phyloP scores from a whole-genome alignment of 2,797 vertebrate species.

The Heliangelus exortis region DNA sequence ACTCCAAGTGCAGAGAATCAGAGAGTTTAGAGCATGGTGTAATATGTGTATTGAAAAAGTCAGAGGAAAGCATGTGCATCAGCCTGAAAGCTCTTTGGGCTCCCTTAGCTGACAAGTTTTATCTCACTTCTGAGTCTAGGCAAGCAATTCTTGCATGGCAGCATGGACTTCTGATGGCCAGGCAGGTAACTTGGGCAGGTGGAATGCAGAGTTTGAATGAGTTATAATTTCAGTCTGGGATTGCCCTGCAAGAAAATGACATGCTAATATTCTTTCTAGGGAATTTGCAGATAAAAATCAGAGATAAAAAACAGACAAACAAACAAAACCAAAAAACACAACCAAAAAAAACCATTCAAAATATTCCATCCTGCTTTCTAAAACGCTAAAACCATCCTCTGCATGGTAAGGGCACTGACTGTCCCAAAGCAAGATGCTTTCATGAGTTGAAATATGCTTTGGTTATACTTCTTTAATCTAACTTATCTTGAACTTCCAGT shows the following conservation, averaged over 20 bases:
- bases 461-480: neutral
- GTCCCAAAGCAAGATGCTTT: neutral
- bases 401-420: neutral
- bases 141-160: neutral
- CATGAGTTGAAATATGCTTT: neutral
- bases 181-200: neutral
- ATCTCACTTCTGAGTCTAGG: neutral
- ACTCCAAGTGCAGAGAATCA: neutral
- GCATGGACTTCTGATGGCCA: neutral
- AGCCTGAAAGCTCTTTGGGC: neutral
- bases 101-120: neutral
- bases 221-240: neutral
- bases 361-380: neutral
- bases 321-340: too few species aligned
- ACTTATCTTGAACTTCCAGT: neutral
- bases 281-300: neutral
- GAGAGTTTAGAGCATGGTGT: neutral
- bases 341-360: neutral
- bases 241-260: neutral
- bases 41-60: neutral
- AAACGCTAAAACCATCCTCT: neutral
- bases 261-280: neutral
- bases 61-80: neutral
- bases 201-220: neutral
- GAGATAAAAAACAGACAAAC: neutral